phyloP scores from a whole-genome alignment of 2,888 invertebrate species.

The Xestobium rufovillosum region DNA sequence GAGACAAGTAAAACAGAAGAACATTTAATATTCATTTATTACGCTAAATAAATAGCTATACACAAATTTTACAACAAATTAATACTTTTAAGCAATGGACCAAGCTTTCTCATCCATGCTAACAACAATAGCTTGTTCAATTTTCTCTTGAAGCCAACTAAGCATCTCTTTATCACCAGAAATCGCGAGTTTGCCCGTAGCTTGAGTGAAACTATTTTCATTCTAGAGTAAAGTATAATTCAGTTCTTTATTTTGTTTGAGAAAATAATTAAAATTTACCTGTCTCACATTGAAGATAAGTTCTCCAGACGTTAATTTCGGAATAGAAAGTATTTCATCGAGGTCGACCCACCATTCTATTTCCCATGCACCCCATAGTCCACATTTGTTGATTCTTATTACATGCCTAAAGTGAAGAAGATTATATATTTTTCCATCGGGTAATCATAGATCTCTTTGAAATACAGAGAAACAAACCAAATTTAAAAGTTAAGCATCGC shows the following conservation, averaged over 20 bases:
- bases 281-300: conserved; percentile 66
- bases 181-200: conserved; percentile 61
- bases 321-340: conserved; percentile 64
- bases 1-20: no score
- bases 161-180: conserved; percentile 56
- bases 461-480: no score
- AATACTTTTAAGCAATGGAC: conserved; percentile 32
- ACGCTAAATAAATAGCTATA: conserved; percentile 19
- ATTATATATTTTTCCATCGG: no score
- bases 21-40: no score
- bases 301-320: conserved; percentile 51
- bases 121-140: conserved; percentile 66
- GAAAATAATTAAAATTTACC: no score
- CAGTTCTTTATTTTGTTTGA: conserved; percentile 9
- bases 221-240: no score
- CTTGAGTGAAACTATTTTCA: conserved; percentile 31
- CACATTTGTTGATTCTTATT: conserved; percentile 62
- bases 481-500: no score
- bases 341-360: conserved; percentile 68
- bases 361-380: conserved; percentile 65
- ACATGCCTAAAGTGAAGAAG: conserved; percentile 65
- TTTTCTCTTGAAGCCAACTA: conserved; percentile 65
- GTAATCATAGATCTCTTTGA: no score
- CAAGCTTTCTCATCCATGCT: conserved; percentile 68
- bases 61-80: conserved; percentile 12